phyloP scores from a whole-genome alignment of 2,888 invertebrate species.

The Phyllotreta striolata region DNA sequence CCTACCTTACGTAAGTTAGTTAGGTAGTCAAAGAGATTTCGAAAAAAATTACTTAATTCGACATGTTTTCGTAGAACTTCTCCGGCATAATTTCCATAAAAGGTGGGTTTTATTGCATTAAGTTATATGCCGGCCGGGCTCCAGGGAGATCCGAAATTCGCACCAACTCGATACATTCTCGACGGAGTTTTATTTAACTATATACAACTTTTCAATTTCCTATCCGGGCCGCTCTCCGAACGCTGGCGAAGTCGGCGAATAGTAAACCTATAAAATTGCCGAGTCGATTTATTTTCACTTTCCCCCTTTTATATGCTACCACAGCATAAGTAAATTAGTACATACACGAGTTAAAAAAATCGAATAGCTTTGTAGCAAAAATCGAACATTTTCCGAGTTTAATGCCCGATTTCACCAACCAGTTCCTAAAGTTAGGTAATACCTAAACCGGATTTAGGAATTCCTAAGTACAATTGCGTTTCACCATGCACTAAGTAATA shows the following conservation, averaged over 20 bases:
- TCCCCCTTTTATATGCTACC: neutral
- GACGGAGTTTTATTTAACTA: slow-evolving; percentile 55
- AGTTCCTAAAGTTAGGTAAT: too few species aligned
- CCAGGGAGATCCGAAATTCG: slow-evolving; percentile 47
- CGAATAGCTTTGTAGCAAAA: too few species aligned
- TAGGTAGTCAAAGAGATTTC: slow-evolving; percentile 13
- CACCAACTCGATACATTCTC: slow-evolving; percentile 44
- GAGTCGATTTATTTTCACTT: slow-evolving; percentile 15
- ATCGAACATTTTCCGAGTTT: too few species aligned
- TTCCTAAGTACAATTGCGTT: too few species aligned
- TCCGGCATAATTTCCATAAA: slow-evolving; percentile 53
- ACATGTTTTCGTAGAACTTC: slow-evolving; percentile 46
- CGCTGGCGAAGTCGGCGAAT: slow-evolving; percentile 32
- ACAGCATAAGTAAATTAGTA: neutral
- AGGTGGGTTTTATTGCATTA: slow-evolving; percentile 54
- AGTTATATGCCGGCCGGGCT: slow-evolving; percentile 47
- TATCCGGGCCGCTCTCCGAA: slow-evolving; percentile 45
- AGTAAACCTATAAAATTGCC: slow-evolving; percentile 19
- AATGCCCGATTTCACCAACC: too few species aligned
- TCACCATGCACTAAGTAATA: too few species aligned
- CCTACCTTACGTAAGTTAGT: neutral
- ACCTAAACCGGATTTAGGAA: too few species aligned
- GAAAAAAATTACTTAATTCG: slow-evolving; percentile 32
- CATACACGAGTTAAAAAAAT: too few species aligned
- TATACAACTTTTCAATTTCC: slow-evolving; percentile 58